Conservation (phyloP, 2,797 vertebrate genomes). For the Myioborus melanocephalus region DNA sequence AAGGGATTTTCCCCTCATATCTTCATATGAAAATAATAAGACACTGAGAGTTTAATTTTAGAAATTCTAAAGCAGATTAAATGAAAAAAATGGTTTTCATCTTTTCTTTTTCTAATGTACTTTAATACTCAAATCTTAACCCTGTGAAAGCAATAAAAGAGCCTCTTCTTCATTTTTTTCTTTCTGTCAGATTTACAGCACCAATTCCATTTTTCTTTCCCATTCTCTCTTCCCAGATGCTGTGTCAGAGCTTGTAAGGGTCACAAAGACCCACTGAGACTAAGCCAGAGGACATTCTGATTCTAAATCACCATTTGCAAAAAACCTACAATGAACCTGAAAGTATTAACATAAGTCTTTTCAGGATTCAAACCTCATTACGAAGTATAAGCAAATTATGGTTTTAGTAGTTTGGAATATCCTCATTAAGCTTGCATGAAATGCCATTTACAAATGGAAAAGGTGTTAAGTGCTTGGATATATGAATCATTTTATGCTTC, state of each 20-base stretch:
- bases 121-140: constrained; percentile 33
- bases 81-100: constrained; percentile 33
- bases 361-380: constrained; percentile 3
- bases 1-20: constrained; percentile 20
- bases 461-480: constrained; percentile 22
- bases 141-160: constrained; percentile 18
- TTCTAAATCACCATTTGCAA: neutral
- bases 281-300: neutral
- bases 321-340: neutral
- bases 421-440: constrained; percentile 24
- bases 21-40: constrained; percentile 46
- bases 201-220: neutral
- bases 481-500: constrained; percentile 50
- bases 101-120: constrained; percentile 22
- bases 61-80: constrained; percentile 31
- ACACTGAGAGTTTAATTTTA: constrained; percentile 33
- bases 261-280: neutral
- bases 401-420: constrained; percentile 25
- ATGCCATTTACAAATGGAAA: constrained; percentile 39
- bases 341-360: neutral
- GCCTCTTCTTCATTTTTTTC: neutral
- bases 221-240: neutral
- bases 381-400: constrained; percentile 7
- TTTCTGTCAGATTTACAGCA: constrained; percentile 6
- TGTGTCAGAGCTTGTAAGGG: neutral